Conservation (phyloP, 2,888 invertebrate genomes). For the Drepanosiphum platanoidis region DNA sequence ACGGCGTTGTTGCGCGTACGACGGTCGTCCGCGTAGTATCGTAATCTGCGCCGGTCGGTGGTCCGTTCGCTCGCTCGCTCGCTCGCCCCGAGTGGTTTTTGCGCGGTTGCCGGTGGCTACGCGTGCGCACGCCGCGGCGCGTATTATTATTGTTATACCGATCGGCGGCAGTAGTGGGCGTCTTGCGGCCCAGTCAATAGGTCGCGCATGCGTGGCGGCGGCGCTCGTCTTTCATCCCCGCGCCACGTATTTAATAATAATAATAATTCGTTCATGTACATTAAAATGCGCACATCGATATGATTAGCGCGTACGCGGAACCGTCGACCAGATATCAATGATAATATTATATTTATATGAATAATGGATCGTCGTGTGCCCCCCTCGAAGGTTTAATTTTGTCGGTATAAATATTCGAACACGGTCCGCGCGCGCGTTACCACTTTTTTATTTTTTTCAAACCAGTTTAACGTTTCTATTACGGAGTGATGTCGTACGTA, state of each 20-base stretch:
- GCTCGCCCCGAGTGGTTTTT: background rate
- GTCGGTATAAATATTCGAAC: too few species aligned
- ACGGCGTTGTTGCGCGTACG: background rate
- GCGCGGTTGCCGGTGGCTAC: conserved; percentile 22
- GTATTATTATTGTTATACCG: background rate
- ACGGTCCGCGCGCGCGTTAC: too few species aligned
- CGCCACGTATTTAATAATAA: background rate
- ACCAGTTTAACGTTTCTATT: too few species aligned
- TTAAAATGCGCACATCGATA: background rate
- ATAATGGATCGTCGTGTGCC: too few species aligned
- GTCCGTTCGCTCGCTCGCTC: conserved; percentile 19
- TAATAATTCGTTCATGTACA: background rate
- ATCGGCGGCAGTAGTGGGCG: conserved; percentile 7
- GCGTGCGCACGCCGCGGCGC: background rate
- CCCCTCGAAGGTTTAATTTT: too few species aligned
- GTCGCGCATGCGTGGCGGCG: conserved; percentile 27
- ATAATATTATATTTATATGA: background rate
- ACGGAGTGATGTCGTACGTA: too few species aligned
- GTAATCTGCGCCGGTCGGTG: background rate
- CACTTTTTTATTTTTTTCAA: too few species aligned
- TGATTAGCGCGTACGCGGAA: background rate
- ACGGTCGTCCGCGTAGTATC: conserved; percentile 19
- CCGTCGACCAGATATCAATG: too few species aligned
- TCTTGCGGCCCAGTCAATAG: conserved; percentile 42
- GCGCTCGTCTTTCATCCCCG: background rate